Evolutionary conservation across 2,797 vertebrate species (phyloP), one percentile per base, ranked within the genome.

Genomic region (Tadarida brasiliensis): DNA sequence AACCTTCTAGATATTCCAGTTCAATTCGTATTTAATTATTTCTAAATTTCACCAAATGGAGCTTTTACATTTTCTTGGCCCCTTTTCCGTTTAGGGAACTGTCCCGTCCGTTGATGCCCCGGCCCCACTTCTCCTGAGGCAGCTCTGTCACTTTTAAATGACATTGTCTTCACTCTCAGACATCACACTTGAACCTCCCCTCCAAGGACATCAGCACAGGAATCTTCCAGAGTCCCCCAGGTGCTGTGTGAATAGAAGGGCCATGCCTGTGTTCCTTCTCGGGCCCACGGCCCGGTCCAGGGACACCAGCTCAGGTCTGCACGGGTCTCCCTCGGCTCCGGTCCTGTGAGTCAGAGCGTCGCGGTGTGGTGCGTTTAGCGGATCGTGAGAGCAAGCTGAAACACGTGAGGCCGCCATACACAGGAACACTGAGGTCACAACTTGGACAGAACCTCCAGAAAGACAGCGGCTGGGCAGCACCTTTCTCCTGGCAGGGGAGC

Each of bases 321-420:
- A 15, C 49, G 26, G 22, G 26, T 56, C 39, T 71, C 56, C 83
- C 77, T 92, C 78, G 76, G n/a, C 30, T 91, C 94, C 11, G 2
- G 57, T 47, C 63, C 49, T 0, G 0, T 44, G 56, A 95, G 70
- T 56, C 67, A 95, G 63, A 39, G 16, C 68, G 96, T 92, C 92
- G 35, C 57, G 90, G 91, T 96, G 54, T 91, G 92, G 81, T 80
- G 91, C 88, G 83, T 92, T 94, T 93, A 95, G 74, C 73, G 65
- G 82, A 71, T 49, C 73, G 92, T 35, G 77, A 87, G 89, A 91
- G 73, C 71, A 71, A 70, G 68, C 74, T 57, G 83, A 90, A 95
- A 81, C 93, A 85, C 73, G n/a, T 47, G 56, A 94, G 68, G 59
- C 20, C 61, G 47, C 92, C 51, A 67, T 70, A 82, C 86, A 71